Evolutionary conservation across 2,113 vertebrate species (phyloP).

Genomic region (Oreochromis niloticus): DNA sequence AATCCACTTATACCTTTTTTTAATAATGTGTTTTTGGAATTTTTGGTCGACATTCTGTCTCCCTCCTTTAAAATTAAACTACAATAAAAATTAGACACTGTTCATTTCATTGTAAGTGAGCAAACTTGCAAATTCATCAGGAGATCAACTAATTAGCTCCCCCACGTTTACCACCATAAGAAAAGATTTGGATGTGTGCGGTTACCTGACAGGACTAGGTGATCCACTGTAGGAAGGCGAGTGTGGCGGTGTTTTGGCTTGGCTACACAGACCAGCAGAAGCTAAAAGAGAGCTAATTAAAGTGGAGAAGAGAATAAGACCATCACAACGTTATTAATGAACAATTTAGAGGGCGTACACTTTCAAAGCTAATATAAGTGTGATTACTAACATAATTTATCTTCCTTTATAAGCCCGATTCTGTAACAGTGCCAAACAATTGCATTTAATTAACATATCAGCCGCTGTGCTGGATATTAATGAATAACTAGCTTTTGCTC

Average conservation of each 20-base stretch:
- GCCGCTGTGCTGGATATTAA: not conserved
- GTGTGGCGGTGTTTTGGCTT: slow-evolving; percentile 81
- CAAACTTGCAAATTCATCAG: not conserved
- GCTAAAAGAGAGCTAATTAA: slow-evolving; percentile 82
- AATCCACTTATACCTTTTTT: not conserved
- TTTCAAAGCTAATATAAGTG: not conserved
- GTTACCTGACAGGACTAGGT: slow-evolving; percentile 83
- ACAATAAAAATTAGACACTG: not conserved
- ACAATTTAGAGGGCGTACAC: not conserved
- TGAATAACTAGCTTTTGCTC: not conserved
- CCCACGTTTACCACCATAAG: not conserved
- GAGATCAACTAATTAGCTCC: not conserved
- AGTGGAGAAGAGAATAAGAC: not conserved
- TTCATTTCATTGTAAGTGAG: not conserved
- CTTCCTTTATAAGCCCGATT: not conserved
- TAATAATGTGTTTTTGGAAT: not conserved
- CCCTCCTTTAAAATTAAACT: not conserved
- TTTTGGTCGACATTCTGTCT: not conserved
- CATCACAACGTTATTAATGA: not conserved
- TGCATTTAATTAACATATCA: not conserved
- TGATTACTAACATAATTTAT: not conserved
- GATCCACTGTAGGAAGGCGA: slow-evolving; percentile 84
- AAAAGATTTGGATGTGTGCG: not conserved
- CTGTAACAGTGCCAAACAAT: not conserved
- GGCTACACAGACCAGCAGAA: slow-evolving; percentile 84